A percentile compares a stretch with the other conserved stretches of the same genome.
Conservation (phyloP, 2,113 vertebrate species). For the Scolopax mira region DNA sequence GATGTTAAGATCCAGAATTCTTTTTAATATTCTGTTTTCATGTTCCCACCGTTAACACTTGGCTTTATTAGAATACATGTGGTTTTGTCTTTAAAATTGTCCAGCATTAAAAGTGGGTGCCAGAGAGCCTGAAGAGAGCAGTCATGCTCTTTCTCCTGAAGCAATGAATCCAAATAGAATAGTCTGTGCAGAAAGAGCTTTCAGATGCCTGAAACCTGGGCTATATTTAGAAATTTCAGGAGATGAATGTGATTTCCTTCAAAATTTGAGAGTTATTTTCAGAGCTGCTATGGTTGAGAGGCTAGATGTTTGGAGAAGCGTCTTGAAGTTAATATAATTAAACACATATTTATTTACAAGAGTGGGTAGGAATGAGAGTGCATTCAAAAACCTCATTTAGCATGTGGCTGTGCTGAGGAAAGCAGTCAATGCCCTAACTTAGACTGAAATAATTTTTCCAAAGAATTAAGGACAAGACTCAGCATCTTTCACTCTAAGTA, state of each 20-base stretch:
- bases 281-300: neutral
- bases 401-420: neutral
- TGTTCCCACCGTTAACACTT: neutral
- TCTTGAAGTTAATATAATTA: constrained; percentile 24
- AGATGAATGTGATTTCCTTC: neutral
- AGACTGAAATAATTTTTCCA: neutral
- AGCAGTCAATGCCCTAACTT: neutral
- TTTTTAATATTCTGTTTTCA: neutral
- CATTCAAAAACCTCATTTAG: neutral
- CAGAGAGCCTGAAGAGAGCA: neutral
- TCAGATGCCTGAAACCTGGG: neutral
- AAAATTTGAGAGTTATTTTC: neutral
- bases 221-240: neutral
- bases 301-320: neutral
- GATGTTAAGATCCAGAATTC: neutral
- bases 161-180: neutral
- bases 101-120: neutral
- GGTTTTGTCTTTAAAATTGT: neutral
- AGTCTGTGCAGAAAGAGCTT: neutral
- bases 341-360: neutral
- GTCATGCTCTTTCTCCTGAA: neutral
- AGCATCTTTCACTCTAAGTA: neutral
- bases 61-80: neutral
- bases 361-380: neutral
- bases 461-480: neutral